Base-by-base conservation (phyloP, 2,113 vertebrate genomes). In the Pachypanchax playfairii region DNA sequence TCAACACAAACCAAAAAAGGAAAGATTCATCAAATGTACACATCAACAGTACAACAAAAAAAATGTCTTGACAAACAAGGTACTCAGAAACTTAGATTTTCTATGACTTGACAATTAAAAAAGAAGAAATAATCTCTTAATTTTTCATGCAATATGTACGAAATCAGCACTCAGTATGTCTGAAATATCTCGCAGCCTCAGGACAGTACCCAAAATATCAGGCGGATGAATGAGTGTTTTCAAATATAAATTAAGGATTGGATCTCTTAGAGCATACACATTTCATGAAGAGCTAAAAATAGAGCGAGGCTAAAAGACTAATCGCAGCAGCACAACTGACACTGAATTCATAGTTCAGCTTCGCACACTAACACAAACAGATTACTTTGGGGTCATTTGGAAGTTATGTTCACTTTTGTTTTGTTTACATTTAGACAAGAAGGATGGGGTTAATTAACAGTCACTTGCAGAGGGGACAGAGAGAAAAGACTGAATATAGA, bases 221-320 rank as follows among this genome's bases (percentile, higher is more conserved):
- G n/a, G 63, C 6, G 6, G 3, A 44, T 36, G 25, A 48, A 47
- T 48, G 26, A 39, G 25, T 13, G 43, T 17, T 38, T 57, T 70
- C 25, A 70, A 46, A 70, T 59, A 51, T 44, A 63, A 51, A 18
- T 56, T 51, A 17, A 26, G 20, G 33, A 20, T 17, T 10, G 21
- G 4, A 18, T 50, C 24, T 50, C 41, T 55, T 21, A 46, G 25
- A 35, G 22, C 26, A 38, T 43, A 15, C 58, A 72, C 55, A 51
- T 78, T 78, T 79, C 20, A 79, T 61, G 25, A 58, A 18, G 25
- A 0, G 2, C 42, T 65, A 48, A 70, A 79, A 79, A 54, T 77
- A 62, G 38, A 66, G 26, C 49, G 11, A n/a, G 43, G 36, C 17
- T n/a, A 48, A 17, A 18, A 33, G 24, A 41, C 9, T 28, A 22